Evolutionary conservation across 2,888 invertebrate species (phyloP), one percentile per base, ranked within the genome.

Genomic region (Creontiades dilutus): DNA sequence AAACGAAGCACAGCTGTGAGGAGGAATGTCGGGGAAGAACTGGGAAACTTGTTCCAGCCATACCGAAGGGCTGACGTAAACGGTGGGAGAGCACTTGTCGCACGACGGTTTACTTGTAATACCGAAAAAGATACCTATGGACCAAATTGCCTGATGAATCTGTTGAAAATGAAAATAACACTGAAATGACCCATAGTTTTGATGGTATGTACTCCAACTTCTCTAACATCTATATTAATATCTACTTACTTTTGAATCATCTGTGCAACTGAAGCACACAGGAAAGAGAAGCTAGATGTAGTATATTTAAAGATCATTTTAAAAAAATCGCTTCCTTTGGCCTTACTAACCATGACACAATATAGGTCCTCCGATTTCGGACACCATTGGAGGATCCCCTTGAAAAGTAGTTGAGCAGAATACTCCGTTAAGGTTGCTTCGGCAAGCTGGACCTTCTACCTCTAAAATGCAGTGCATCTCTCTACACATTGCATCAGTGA

Each of bases 401-500:
- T 68, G 68, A 19, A 19, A 68, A 12, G 23, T 68, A 0, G 23
- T 19, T 19, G 68, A 4, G 68, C 68, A 68, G 68, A 68, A 68
- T 23, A 2, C 9, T 12, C 23, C 68, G 19, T 23, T 12, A 23
- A 68, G 19, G 3, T 11, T 2, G 23, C 13, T 2, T 68, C 23
- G 19, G 68, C 68, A 68, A 23, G 27, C 23, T 0, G 68, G 68
- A 13, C 68, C 68, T 19, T 23, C 68, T 1, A 23, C 23, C 19
- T 68, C 68, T 7, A 68, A 68, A 68, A 5, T 68, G 27, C 68
- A 68, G 19, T 68, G 68, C 68, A 68, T 68, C 23, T 68, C 68
- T 7, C 9, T 11, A 68, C 68, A 68, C 7, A 12, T 23, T 19
- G 23, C 11, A 5, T 13, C 0, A 19, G 11, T 23, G 5, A 68